A percentile compares a stretch with the other conserved stretches of the same genome.
Conservation (phyloP, 2,888 invertebrate genomes). For the Willowsia nigromaculata region DNA sequence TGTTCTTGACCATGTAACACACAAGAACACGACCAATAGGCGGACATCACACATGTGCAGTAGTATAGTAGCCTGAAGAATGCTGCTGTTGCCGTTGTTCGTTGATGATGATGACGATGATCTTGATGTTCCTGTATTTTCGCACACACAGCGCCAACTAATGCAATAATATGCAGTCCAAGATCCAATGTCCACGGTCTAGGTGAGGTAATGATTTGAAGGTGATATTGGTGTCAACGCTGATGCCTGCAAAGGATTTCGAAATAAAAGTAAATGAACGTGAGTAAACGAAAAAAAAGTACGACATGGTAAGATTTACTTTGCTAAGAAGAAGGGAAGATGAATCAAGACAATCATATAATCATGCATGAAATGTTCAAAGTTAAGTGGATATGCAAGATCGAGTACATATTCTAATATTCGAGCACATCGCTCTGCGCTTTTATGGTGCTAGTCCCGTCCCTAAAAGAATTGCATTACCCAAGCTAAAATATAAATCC, state of each 20-base stretch:
- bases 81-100: constrained; percentile 38
- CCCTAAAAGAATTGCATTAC: constrained; percentile 3
- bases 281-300: constrained; percentile 35
- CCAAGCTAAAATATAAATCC: background rate
- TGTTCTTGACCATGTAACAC: constrained; percentile 69
- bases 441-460: constrained; percentile 3
- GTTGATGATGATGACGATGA: constrained; percentile 31
- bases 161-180: constrained; percentile 30
- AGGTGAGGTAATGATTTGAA: constrained; percentile 34
- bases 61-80: constrained; percentile 7
- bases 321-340: background rate
- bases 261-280: constrained; percentile 53
- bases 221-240: constrained; percentile 28
- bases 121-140: constrained; percentile 42
- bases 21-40: constrained; percentile 37
- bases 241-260: constrained; percentile 58
- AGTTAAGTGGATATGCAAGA: background rate
- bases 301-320: background rate
- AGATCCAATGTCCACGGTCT: constrained; percentile 63
- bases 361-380: constrained; percentile 11
- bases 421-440: background rate
- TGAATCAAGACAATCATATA: constrained; percentile 2
- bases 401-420: background rate
- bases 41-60: constrained; percentile 42
- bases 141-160: background rate